A percentile compares a stretch with the other conserved stretches of the same genome.
Conservation (phyloP, 2,113 vertebrate genomes). For the Cyphomyrus discorhynchus region DNA sequence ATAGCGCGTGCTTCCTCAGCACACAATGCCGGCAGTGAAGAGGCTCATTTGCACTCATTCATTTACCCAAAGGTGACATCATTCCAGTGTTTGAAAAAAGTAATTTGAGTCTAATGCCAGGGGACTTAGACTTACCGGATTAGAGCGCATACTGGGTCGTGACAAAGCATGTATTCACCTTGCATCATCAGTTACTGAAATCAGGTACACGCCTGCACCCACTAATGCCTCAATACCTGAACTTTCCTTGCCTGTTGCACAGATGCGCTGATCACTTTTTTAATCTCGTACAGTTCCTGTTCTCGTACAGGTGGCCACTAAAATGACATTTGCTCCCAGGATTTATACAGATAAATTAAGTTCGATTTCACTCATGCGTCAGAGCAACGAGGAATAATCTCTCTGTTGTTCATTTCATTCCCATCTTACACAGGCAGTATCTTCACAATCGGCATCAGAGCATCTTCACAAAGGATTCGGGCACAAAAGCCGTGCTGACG, state of each 20-base stretch:
- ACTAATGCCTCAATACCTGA: background rate
- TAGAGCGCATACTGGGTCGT: background rate
- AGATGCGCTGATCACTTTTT: background rate
- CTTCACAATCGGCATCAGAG: background rate
- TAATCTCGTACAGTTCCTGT: background rate
- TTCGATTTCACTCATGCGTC: background rate
- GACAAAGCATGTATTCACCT: background rate
- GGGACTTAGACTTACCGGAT: background rate
- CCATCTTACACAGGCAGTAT: background rate
- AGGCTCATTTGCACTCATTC: slow-evolving; percentile 17
- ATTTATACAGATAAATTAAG: background rate
- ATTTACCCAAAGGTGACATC: slow-evolving; percentile 8
- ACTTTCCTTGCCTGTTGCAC: background rate
- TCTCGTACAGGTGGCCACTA: background rate
- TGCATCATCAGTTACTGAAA: background rate
- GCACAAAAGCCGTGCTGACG: background rate
- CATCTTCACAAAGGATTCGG: background rate
- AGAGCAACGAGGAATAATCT: background rate
- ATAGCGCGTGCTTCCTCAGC: background rate
- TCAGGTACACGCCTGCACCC: background rate
- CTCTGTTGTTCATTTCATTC: background rate
- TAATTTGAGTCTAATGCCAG: slow-evolving; percentile 5
- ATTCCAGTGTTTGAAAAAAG: background rate
- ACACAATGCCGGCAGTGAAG: background rate
- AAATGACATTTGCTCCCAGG: background rate